Percentiles rank a stretch among this genome's conserved stretches.
These are phyloP conservation scores for Neosilurus mollespiculum DNA, from an alignment of 2,797 vertebrate genomes.

Conservation along the genomic window DNA sequence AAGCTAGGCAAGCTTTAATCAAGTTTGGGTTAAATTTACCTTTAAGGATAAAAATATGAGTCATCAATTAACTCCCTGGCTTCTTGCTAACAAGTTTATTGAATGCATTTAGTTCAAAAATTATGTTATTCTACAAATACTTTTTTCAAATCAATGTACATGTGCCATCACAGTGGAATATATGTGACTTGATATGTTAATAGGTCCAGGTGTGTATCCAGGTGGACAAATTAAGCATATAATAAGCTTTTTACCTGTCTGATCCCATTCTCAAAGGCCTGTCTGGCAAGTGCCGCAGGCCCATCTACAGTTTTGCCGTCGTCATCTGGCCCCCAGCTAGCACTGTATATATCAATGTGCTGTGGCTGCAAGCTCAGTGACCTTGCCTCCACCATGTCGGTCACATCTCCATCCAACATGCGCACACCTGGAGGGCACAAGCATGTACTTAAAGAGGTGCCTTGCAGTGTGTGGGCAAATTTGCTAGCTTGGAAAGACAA, in stretches of 20 bases:
- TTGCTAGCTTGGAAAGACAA: not conserved
- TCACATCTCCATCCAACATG: conserved; percentile 97
- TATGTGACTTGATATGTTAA: not conserved
- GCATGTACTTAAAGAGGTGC: not conserved
- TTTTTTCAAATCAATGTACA: not conserved
- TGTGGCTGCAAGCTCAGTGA: conserved; percentile 94
- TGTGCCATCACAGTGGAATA: not conserved
- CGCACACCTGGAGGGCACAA: conserved; percentile 80
- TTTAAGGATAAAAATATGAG: not conserved
- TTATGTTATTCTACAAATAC: not conserved
- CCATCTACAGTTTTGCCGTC: conserved; percentile 97
- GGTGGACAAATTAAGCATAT: not conserved
- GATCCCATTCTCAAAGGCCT: conserved; percentile 97
- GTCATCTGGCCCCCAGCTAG: conserved; percentile 97
- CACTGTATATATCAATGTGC: conserved; percentile 97
- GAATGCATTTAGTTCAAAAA: not conserved
- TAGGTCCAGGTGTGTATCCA: not conserved
- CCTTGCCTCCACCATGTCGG: conserved; percentile 98
- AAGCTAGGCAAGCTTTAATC: too few species aligned
- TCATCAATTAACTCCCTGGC: not conserved
- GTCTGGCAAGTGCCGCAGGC: conserved; percentile 92
- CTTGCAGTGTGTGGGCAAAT: not conserved
- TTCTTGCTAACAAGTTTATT: not conserved
- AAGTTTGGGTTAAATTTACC: too few species aligned
- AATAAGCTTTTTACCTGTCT: conserved; percentile 75